These are phyloP conservation scores for Ciconia nigra DNA, from an alignment of 2,797 vertebrate species.

Conservation along the genomic window DNA sequence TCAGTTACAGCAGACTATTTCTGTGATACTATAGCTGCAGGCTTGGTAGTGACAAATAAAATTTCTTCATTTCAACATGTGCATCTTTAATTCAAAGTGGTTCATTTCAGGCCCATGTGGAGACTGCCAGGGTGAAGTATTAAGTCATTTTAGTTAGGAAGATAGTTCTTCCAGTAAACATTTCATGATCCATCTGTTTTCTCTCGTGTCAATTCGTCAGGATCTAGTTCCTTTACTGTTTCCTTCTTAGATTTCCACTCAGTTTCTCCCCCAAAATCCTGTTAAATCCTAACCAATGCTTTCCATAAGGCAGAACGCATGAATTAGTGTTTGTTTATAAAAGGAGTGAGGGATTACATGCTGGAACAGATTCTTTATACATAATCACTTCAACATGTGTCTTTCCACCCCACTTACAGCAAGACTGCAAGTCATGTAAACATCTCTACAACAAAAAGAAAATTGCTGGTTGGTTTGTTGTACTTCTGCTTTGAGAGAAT, in stretches of 20 bases:
- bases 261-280: neutral
- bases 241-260: neutral
- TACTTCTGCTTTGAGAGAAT: neutral
- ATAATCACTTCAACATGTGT: slow-evolving; percentile 24
- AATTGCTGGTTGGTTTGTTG: neutral
- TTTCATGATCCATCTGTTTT: neutral
- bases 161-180: neutral
- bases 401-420: neutral
- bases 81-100: neutral
- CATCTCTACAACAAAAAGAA: neutral
- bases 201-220: neutral
- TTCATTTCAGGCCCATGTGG: neutral
- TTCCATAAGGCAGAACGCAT: neutral
- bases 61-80: neutral
- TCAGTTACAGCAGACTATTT: neutral
- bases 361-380: neutral
- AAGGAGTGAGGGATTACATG: neutral
- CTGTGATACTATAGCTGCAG: neutral
- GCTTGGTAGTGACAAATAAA: neutral
- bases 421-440: slow-evolving; percentile 10
- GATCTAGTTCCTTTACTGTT: neutral
- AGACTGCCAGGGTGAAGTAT: neutral
- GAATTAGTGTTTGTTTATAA: slow-evolving; percentile 1
- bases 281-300: neutral
- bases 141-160: neutral